Evolutionary conservation across 2,888 invertebrate genomes (phyloP).

Genomic region (Lepidochitona cinerea): DNA sequence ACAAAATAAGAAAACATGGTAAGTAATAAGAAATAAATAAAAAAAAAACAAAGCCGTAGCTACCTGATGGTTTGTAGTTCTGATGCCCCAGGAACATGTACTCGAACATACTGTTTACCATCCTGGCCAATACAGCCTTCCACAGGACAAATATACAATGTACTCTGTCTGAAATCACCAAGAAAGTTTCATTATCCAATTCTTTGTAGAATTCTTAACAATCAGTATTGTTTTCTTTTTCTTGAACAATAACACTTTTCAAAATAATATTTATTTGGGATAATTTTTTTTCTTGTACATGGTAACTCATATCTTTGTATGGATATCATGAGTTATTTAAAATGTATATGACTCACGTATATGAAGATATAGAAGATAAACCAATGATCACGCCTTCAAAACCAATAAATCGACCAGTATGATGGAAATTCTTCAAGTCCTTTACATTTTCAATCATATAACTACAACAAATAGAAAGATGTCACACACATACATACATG

Average conservation of each 20-base stretch:
- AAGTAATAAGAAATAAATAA: too few relatives aligned
- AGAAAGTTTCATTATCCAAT: too few relatives aligned
- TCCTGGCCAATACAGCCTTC: conserved; percentile 51
- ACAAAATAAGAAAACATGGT: too few relatives aligned
- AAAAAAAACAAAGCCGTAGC: neutral
- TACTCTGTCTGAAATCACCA: conserved; percentile 53
- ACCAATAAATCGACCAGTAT: conserved; percentile 19
- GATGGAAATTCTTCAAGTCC: conserved; percentile 31
- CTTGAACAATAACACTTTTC: too few relatives aligned
- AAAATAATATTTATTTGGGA: too few relatives aligned
- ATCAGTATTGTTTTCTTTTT: too few relatives aligned
- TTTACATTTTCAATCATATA: conserved; percentile 29
- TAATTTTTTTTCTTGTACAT: too few relatives aligned
- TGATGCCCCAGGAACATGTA: conserved; percentile 60
- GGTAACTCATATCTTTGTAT: too few relatives aligned
- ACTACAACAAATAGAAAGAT: conserved; percentile 17
- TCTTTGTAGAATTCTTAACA: too few relatives aligned
- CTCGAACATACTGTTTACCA: conserved; percentile 57
- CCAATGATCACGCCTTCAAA: neutral
- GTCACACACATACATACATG: neutral
- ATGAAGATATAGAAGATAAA: neutral
- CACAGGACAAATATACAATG: conserved; percentile 53
- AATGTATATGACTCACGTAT: neutral
- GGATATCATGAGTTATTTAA: too few relatives aligned
- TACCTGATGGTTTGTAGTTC: conserved; percentile 61